A percentile compares a stretch with the other conserved stretches of the same genome.
These are phyloP conservation scores for Microchrysa polita DNA, from an alignment of 2,888 invertebrate species.

Conservation along the genomic window DNA sequence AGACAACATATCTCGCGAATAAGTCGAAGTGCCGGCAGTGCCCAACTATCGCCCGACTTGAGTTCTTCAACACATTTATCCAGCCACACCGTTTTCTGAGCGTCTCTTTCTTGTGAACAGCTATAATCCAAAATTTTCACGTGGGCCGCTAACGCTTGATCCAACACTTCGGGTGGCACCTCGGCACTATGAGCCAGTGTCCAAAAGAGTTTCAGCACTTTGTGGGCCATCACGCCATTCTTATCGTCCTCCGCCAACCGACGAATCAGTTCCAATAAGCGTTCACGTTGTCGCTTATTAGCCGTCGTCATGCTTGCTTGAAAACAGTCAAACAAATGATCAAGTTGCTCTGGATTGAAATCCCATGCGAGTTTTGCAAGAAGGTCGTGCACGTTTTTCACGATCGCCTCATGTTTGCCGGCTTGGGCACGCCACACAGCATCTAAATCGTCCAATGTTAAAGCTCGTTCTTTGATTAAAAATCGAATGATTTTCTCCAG, in stretches of 20 bases:
- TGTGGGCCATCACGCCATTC: slow-evolving; percentile 98
- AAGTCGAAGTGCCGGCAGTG: slow-evolving; percentile 92
- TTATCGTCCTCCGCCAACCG: slow-evolving; percentile 97
- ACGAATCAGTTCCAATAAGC: slow-evolving; percentile 92
- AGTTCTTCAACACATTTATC: slow-evolving; percentile 96
- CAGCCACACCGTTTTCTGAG: slow-evolving; percentile 94
- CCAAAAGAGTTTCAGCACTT: slow-evolving; percentile 95
- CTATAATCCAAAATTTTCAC: slow-evolving; percentile 98
- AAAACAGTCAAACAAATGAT: slow-evolving; percentile 97
- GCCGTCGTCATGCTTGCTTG: slow-evolving; percentile 94
- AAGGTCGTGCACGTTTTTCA: slow-evolving; percentile 96
- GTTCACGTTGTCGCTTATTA: slow-evolving; percentile 94
- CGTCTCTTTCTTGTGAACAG: slow-evolving; percentile 95
- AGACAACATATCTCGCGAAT: slow-evolving; percentile 95
- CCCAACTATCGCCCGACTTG: slow-evolving; percentile 89
- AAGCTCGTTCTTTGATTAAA: slow-evolving; percentile 91
- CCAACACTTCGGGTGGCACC: slow-evolving; percentile 96
- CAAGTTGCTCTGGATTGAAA: slow-evolving; percentile 95
- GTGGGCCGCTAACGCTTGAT: slow-evolving; percentile 93
- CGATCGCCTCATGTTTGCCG: slow-evolving; percentile 98
- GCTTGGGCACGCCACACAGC: slow-evolving; percentile 97
- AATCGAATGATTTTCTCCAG: slow-evolving; percentile 97
- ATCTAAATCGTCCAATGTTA: slow-evolving; percentile 91
- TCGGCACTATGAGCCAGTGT: slow-evolving; percentile 96
- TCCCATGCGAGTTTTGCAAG: slow-evolving; percentile 98